Evolutionary conservation across 2,888 invertebrate species (phyloP).

Genomic region (Drosophila paramelanica): DNA sequence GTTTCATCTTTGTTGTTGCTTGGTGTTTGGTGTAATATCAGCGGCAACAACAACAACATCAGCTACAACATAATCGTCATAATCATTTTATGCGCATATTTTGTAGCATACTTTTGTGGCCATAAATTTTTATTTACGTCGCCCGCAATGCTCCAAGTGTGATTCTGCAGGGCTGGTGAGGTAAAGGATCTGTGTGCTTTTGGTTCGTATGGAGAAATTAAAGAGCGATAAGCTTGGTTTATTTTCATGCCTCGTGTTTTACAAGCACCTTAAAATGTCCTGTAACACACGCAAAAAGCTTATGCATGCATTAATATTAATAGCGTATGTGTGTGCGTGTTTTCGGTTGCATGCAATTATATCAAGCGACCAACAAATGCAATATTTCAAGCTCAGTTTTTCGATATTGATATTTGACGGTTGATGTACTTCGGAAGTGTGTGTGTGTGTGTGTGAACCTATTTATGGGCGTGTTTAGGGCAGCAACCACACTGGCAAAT

Average conservation of each 20-base stretch:
- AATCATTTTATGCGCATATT: conserved; percentile 79
- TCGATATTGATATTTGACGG: conserved; percentile 42
- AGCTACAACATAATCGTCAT: conserved; percentile 72
- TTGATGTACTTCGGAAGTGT: neutral
- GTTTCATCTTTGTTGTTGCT: conserved; percentile 43
- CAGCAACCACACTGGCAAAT: conserved; percentile 60
- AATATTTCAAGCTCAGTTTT: conserved; percentile 27
- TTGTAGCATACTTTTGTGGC: conserved; percentile 72
- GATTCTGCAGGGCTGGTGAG: conserved; percentile 24
- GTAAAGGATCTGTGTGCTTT: neutral
- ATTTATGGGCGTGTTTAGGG: conserved; percentile 48
- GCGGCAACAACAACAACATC: conserved; percentile 29
- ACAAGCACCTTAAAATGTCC: conserved; percentile 50
- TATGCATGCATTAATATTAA: conserved; percentile 4
- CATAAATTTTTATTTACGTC: conserved; percentile 77
- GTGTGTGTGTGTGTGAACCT: conserved; percentile 17
- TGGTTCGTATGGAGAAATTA: conserved; percentile 61
- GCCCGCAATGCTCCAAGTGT: conserved; percentile 49
- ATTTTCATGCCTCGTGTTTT: conserved; percentile 61
- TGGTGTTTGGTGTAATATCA: conserved; percentile 44
- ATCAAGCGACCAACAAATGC: conserved; percentile 22
- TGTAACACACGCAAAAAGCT: conserved; percentile 4
- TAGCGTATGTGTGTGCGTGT: conserved; percentile 5
- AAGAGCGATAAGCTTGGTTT: conserved; percentile 74
- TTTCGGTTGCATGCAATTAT: conserved; percentile 30